phyloP scores from a whole-genome alignment of 2,113 vertebrate species.

The Chloroceryle aenea region DNA sequence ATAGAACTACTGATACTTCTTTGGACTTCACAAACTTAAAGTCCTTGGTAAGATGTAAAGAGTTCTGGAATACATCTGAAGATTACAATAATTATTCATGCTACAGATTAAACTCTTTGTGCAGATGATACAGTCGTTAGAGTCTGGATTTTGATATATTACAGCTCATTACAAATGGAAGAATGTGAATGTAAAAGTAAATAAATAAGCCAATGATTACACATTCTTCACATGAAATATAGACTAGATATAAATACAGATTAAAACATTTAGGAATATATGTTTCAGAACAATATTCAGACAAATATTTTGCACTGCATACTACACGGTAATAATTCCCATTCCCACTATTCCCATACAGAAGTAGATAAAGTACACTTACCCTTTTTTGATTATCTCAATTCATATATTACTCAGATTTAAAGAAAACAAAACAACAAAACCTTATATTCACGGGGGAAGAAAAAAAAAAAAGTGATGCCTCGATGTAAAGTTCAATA shows the following conservation, averaged over 20 bases:
- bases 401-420: neutral
- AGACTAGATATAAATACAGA: constrained; percentile 24
- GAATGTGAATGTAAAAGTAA: neutral
- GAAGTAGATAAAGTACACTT: neutral
- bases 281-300: constrained; percentile 19
- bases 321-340: neutral
- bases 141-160: neutral
- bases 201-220: neutral
- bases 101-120: neutral
- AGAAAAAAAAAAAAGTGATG: neutral
- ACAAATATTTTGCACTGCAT: constrained; percentile 7
- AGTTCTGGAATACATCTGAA: neutral
- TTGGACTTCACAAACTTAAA: neutral
- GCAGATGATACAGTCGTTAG: neutral
- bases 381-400: neutral
- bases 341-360: neutral
- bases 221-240: constrained; percentile 15
- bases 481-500: neutral
- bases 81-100: neutral
- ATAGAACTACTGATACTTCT: neutral
- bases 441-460: neutral
- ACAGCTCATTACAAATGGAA: neutral
- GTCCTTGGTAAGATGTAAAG: neutral
- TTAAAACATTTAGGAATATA: neutral
- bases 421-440: neutral